A percentile compares a stretch with the other conserved stretches of the same genome.
Conservation (phyloP, 2,888 invertebrate species). For the Listrodromus nycthemerus region DNA sequence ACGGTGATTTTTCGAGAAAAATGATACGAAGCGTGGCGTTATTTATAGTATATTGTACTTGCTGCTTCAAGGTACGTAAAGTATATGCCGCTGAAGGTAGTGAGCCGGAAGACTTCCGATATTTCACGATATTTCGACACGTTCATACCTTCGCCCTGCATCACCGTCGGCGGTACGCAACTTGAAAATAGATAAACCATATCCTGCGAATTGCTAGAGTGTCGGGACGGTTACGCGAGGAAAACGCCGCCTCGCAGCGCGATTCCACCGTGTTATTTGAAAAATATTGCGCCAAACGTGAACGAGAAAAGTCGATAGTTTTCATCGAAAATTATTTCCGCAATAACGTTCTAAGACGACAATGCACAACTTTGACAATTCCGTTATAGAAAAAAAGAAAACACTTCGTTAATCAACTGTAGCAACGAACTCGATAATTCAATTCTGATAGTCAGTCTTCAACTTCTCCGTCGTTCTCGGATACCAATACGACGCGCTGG, state of each 20-base stretch:
- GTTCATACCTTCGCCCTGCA: background rate
- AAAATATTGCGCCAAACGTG: background rate
- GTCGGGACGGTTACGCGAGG: background rate
- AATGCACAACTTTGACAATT: background rate
- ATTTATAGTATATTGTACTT: background rate
- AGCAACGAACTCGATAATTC: too few species aligned
- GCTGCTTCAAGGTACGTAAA: background rate
- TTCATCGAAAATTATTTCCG: background rate
- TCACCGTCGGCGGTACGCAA: background rate
- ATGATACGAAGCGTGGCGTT: background rate
- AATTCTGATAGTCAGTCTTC: too few species aligned
- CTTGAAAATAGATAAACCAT: conserved; percentile 8
- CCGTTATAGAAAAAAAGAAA: background rate
- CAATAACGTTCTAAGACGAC: background rate
- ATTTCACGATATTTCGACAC: conserved; percentile 38
- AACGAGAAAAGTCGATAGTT: background rate
- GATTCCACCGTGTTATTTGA: background rate
- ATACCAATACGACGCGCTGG: too few species aligned
- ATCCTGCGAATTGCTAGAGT: background rate
- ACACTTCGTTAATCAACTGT: too few species aligned
- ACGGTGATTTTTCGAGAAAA: background rate
- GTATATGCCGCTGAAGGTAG: conserved; percentile 3
- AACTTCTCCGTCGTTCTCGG: too few species aligned
- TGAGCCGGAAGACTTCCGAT: conserved; percentile 38
- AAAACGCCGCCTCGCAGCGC: background rate